Percentiles rank a stretch among this genome's conserved stretches.
Evolutionary conservation across 2,888 invertebrate genomes (phyloP).

Genomic region (Heterodera filipjevi): DNA sequence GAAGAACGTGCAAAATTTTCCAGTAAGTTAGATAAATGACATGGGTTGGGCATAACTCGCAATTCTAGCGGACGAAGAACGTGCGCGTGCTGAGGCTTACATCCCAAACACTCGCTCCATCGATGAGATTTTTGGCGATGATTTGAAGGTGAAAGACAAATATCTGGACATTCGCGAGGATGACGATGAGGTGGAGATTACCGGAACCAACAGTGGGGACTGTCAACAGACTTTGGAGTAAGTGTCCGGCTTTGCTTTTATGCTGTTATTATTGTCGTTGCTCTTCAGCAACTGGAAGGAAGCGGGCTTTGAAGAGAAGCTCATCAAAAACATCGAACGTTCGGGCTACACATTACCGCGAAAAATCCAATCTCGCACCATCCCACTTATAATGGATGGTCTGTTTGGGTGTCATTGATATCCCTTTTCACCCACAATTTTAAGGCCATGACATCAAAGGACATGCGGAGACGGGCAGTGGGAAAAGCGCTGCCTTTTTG

Average conservation of each 20-base stretch:
- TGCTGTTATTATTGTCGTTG: background rate
- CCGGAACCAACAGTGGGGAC: conserved; percentile 24
- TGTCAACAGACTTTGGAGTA: conserved; percentile 24
- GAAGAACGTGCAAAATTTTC: conserved; percentile 7
- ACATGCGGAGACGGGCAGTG: conserved; percentile 96
- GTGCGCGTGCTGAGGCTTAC: conserved; percentile 13
- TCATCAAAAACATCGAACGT: conserved; percentile 42
- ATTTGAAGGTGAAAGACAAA: conserved; percentile 27
- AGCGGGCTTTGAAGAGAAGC: conserved; percentile 25
- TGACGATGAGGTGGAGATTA: conserved; percentile 38
- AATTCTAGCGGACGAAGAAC: conserved; percentile 24
- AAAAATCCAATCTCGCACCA: conserved; percentile 87
- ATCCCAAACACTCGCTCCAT: conserved; percentile 39
- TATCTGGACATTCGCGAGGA: conserved; percentile 37
- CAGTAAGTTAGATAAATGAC: background rate
- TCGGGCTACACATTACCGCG: conserved; percentile 81
- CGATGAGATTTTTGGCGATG: conserved; percentile 46
- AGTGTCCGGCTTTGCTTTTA: conserved; percentile 6
- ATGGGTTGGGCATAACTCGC: background rate
- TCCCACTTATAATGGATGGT: conserved; percentile 76
- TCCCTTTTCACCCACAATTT: conserved; percentile 65
- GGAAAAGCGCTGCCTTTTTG: conserved; percentile 92
- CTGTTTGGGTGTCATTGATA: background rate
- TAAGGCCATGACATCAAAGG: conserved; percentile 84
- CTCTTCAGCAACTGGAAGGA: conserved; percentile 41